Conservation (phyloP, 2,797 vertebrate species). For the Semotilus atromaculatus region DNA sequence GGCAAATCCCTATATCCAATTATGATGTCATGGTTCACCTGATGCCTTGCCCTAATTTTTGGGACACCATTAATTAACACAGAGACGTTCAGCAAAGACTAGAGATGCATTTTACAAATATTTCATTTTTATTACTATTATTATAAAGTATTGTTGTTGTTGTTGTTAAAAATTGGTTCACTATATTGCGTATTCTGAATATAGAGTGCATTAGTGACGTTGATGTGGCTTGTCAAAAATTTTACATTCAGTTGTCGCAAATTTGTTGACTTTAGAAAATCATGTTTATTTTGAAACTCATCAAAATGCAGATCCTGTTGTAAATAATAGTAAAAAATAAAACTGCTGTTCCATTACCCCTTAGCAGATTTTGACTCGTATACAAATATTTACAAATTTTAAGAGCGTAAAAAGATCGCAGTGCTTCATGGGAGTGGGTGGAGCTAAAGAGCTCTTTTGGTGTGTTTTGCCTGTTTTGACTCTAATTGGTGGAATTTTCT, state of each 20-base stretch:
- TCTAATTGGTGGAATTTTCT: background rate
- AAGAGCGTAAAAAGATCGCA: too few species aligned
- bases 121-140: background rate
- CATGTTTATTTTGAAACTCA: too few species aligned
- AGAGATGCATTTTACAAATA: background rate
- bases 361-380: too few species aligned
- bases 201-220: background rate
- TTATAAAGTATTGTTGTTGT: background rate
- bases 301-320: too few species aligned
- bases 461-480: too few species aligned
- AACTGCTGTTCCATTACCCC: too few species aligned
- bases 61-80: slow-evolving; percentile 19
- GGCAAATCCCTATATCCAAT: slow-evolving; percentile 71
- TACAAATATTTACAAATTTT: too few species aligned
- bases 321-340: too few species aligned
- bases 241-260: too few species aligned
- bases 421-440: too few species aligned
- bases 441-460: too few species aligned
- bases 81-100: background rate
- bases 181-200: background rate
- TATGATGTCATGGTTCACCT: slow-evolving; percentile 61
- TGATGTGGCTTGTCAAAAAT: background rate
- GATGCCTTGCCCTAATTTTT: slow-evolving; percentile 43
- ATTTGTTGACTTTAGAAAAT: too few species aligned
- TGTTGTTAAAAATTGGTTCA: background rate